Base-by-base conservation (phyloP, 2,113 vertebrate genomes). In the Neodontobutis hainanensis region DNA sequence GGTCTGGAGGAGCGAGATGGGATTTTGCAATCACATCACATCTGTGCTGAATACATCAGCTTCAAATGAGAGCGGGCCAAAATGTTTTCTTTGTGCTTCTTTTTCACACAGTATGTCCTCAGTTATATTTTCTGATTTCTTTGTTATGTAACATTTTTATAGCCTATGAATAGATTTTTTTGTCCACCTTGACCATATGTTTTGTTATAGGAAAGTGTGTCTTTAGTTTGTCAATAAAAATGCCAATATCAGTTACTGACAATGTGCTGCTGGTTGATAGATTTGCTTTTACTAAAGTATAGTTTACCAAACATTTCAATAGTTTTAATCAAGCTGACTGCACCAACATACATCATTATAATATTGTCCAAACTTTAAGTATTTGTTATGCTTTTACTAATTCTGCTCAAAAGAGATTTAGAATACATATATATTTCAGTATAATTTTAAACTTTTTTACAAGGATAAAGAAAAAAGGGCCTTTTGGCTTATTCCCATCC, bases 41-140 rank as follows among this genome's bases (percentile, higher is more conserved):
- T n/a, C n/a, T n/a, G 67, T 70, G 75, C 84, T 83, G 84, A 83
- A 84, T 85, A 85, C 76, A 86, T 85, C 79, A 80, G 35, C 67
- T 35, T 56, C 75, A 53, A 84, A 80, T 78, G 68, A 86, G 80
- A 83, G 60, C 53, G 51, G 45, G 55, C 65, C 59, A 50, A 64
- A 52, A 27, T 47, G 27, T 8, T 44, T 79, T 65, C 50, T 77
- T 65, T 65, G 67, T 1, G 6, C 11, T 57, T 32, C 27, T 80
- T 67, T 68, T 69, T 57, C 16, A 32, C 43, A 48, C 60, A 44
- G 46, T 44, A 72, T 70, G 65, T 57, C 65, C 73, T 78, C 69
- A 50, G 68, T 82, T 81, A 59, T 53, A 15, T 51, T 9, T n/a
- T 42, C 35, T 16, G 75, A 56, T 49, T 44, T 60, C 27, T 63